Evolutionary conservation across 1,140 invertebrate genomes (phyloP), one percentile per base, ranked within the genome.

Genomic region (Globodera ellingtonae): DNA sequence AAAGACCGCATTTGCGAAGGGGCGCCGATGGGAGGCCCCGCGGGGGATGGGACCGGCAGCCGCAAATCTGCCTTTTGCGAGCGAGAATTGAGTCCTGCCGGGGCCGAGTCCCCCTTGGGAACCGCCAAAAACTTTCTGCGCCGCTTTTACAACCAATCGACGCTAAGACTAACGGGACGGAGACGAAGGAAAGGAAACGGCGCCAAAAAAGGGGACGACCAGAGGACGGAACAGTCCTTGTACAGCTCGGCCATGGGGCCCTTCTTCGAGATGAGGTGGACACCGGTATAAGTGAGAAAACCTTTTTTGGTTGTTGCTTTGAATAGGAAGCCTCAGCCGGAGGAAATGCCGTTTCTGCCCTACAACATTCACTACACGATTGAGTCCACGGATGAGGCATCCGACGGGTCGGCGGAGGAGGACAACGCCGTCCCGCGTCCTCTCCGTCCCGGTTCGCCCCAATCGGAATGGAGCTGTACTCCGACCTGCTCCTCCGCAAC

Each of bases 331-430:
- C 83, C 83, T 7, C 67, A 80, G 18, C n/a, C 75, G 9, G 84
- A 84, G 73, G 83, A 84, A 75, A 46, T 79, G 18, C 83, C 74
- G 5, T 86, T 85, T 47, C 59, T 84, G 18, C 83, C 83, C 10
- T 84, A 84, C 72, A 84, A 84, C 67, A 84, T 84, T 79, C 73
- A 84, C 67, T 84, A 84, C 81, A 59, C 85, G 24, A 47, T 84
- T 15, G 84, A 84, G 48, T 66, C 72, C 50, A 82, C 85, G 46
- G 47, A 47, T 10, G 66, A 84, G 35, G 67, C 18, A 1, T 72
- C 35, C 15, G 69, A 65, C 48, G 48, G 24, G 13, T 62, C 46
- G 52, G 67, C 4, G 1, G 67, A 70, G 1, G 67, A 35, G 67
- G 24, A 70, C 24, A 44, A 18, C 67, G 67, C 24, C 24, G 67